Evolutionary conservation across 2,797 vertebrate species (phyloP), one percentile per base, ranked within the genome.

Genomic region (Fratercula arctica): DNA sequence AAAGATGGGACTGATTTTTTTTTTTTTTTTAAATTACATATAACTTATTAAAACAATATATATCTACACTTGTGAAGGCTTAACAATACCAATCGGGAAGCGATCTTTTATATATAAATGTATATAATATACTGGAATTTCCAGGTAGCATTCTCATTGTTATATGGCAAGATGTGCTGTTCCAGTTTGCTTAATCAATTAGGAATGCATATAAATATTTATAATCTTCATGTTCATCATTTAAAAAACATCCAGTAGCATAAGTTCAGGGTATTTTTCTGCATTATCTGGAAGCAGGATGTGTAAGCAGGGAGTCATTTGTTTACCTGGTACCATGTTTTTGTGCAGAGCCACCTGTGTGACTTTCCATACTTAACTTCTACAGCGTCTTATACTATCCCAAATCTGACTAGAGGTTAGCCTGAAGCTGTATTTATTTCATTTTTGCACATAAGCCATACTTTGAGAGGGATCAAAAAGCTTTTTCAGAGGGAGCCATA

Each of bases 131-230:
- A 39, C 21, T 24, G 31, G 39, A 53, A 54, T 89, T 90, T 93
- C 50, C 59, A 79, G 18, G 14, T 87, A 59, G 6, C 19, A 9
- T 50, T 81, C 66, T 86, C 63, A 35, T 77, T 92, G 53, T 69
- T 85, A 31, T 48, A 50, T 59, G 31, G 20, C 39, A 70, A 89
- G 39, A 68, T 83, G 64, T 7, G 13, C 39, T 75, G 21, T 76
- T 26, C 35, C 68, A 41, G 21, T 45, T 89, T 67, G 31, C 48
- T 89, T 76, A 48, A 85, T 85, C 82, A 63, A 74, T 74, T 88
- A 43, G 92, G 53, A 94, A 77, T 80, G 9, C 61, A 45, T 82
- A 61, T 80, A 37, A 91, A 85, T 95, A 89, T 74, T 89, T 89
- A 63, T 64, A 63, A 70, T n/a, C 19, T 79, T 8, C 3, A 6